Conservation (phyloP, 1,140 invertebrate genomes). For the Drosophila repleta region DNA sequence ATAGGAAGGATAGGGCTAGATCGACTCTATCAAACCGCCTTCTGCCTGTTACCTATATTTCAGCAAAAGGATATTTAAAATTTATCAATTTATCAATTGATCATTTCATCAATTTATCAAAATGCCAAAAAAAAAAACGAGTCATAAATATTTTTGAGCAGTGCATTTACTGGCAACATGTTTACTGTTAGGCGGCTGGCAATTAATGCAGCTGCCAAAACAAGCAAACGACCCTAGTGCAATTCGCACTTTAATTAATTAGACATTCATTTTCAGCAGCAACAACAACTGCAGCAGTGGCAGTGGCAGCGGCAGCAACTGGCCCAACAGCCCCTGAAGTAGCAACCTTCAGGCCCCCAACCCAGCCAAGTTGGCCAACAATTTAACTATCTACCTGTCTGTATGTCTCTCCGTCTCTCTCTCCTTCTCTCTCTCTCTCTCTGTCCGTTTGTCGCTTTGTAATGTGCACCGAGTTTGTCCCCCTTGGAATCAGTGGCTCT, state of each 20-base stretch:
- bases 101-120: background rate
- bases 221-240: constrained; percentile 46
- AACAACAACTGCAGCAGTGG: constrained; percentile 1
- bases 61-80: too few species aligned
- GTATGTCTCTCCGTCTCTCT: background rate
- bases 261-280: constrained; percentile 74
- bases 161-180: constrained; percentile 33
- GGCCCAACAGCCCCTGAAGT: constrained; percentile 18
- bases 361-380: background rate
- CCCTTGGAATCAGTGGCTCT: constrained; percentile 21
- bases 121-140: too few species aligned
- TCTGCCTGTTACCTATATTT: too few species aligned
- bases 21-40: too few species aligned
- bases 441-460: constrained; percentile 26
- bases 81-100: too few species aligned
- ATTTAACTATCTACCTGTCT: constrained; percentile 22
- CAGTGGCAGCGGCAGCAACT: constrained; percentile 3
- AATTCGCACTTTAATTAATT: constrained; percentile 80
- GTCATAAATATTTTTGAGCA: background rate
- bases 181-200: constrained; percentile 44
- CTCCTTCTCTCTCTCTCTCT: background rate
- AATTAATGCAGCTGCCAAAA: constrained; percentile 70
- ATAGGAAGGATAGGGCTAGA: too few species aligned
- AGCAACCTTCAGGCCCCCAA: background rate
- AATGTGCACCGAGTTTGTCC: constrained; percentile 34